These are phyloP conservation scores for Rhinopithecus roxellana DNA, from an alignment of 2,113 vertebrate species.

Conservation along the genomic window DNA sequence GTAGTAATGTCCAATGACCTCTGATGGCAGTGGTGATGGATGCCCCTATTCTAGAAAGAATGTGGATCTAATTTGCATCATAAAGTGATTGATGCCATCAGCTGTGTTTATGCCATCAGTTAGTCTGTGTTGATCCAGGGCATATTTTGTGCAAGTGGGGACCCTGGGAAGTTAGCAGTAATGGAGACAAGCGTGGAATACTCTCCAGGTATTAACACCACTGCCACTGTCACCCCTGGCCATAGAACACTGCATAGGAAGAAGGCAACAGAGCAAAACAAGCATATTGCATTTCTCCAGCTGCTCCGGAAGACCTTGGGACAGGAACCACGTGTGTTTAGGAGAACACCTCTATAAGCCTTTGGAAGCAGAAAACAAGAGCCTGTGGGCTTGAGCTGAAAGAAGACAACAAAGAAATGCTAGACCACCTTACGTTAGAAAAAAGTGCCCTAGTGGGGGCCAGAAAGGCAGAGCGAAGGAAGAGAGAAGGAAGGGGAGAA, in stretches of 20 bases:
- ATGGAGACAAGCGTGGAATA: too few relatives aligned
- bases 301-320: not conserved
- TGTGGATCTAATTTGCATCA: not conserved
- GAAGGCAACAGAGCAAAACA: not conserved
- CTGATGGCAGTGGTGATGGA: not conserved
- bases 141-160: not conserved
- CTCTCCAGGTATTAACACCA: not conserved
- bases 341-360: not conserved
- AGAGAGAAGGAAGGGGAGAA: too few relatives aligned
- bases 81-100: not conserved
- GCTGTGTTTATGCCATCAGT: not conserved
- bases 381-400: not conserved
- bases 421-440: too few relatives aligned
- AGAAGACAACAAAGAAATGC: not conserved
- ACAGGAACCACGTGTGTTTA: not conserved
- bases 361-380: not conserved
- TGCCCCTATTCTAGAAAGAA: not conserved
- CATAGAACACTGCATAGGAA: not conserved
- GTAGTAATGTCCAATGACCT: not conserved
- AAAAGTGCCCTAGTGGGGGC: fast-evolving
- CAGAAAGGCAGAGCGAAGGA: not conserved
- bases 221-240: not conserved
- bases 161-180: not conserved
- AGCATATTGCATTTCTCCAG: not conserved
- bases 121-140: not conserved